Conservation (phyloP, 1,140 invertebrate genomes). For the Cardiocondyla obscurior region DNA sequence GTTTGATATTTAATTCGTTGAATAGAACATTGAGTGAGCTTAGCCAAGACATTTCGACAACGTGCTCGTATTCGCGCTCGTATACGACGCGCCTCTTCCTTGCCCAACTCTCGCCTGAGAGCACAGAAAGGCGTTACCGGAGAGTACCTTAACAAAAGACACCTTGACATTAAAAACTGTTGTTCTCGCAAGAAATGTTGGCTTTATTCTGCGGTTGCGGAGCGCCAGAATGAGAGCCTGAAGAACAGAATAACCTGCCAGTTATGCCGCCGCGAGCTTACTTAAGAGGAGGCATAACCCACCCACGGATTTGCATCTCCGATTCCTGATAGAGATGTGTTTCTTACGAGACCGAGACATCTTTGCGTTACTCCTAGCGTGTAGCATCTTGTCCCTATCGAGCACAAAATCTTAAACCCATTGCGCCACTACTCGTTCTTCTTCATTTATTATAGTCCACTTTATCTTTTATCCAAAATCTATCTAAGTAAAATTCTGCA, state of each 20-base stretch:
- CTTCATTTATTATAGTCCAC: not conserved
- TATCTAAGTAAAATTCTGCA: not conserved
- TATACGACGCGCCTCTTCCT: constrained; percentile 31
- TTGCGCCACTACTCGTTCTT: constrained; percentile 4
- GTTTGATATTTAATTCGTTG: constrained; percentile 12
- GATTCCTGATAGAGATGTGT: constrained; percentile 5
- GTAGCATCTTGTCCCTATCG: not conserved
- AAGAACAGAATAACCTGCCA: constrained; percentile 40
- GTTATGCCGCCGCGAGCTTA: constrained; percentile 45
- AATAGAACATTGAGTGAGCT: not conserved
- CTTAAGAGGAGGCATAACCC: constrained; percentile 17
- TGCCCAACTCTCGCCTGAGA: constrained; percentile 19
- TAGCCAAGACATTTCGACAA: constrained; percentile 22
- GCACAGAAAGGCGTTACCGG: constrained; percentile 42
- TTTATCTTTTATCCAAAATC: constrained; percentile 29
- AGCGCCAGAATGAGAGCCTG: not conserved
- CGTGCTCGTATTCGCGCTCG: not conserved
- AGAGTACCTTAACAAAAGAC: constrained; percentile 45
- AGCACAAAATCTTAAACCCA: not conserved
- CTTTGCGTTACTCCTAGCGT: not conserved
- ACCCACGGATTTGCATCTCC: constrained; percentile 8
- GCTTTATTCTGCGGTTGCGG: constrained; percentile 6
- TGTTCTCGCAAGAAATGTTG: constrained; percentile 52
- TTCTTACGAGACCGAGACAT: not conserved
- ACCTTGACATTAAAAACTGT: constrained; percentile 71